These are phyloP conservation scores for Malacoctenus gilli DNA, from an alignment of 2,797 vertebrate genomes.

Conservation along the genomic window DNA sequence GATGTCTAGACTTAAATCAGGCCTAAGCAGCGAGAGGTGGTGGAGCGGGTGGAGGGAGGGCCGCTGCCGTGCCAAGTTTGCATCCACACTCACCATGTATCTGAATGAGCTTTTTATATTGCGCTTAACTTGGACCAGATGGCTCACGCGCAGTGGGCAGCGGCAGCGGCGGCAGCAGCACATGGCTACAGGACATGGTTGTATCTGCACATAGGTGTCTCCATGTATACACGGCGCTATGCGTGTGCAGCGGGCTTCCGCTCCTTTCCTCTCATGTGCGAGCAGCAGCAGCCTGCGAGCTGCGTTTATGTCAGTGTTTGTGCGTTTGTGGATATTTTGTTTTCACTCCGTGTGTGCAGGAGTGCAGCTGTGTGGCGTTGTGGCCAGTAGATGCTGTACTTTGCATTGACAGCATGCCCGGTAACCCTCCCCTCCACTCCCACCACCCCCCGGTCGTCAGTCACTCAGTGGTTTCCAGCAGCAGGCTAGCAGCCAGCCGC, in stretches of 20 bases:
- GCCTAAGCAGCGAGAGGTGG: conserved; percentile 73
- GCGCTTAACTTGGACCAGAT: conserved; percentile 88
- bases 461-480: conserved; percentile 71
- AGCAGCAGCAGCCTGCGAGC: conserved; percentile 22
- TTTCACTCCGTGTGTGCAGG: conserved; percentile 22
- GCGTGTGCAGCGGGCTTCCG: not conserved
- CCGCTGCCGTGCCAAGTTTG: conserved; percentile 82
- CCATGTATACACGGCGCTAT: conserved; percentile 8
- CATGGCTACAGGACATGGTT: conserved; percentile 79
- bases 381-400: conserved; percentile 72
- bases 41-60: conserved; percentile 52
- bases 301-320: conserved; percentile 30
- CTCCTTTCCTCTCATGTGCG: conserved; percentile 5
- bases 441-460: no score
- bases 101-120: conserved; percentile 89
- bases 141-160: conserved; percentile 76
- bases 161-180: conserved; percentile 56
- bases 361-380: conserved; percentile 49
- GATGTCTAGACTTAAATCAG: conserved; percentile 89
- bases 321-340: conserved; percentile 15
- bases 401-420: conserved; percentile 70
- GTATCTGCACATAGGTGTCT: conserved; percentile 16
- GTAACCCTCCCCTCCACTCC: conserved; percentile 69
- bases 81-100: conserved; percentile 84
- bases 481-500: conserved; percentile 58